These are phyloP conservation scores for Phoxinus dragarum DNA, from an alignment of 2,797 vertebrate species.

Conservation along the genomic window DNA sequence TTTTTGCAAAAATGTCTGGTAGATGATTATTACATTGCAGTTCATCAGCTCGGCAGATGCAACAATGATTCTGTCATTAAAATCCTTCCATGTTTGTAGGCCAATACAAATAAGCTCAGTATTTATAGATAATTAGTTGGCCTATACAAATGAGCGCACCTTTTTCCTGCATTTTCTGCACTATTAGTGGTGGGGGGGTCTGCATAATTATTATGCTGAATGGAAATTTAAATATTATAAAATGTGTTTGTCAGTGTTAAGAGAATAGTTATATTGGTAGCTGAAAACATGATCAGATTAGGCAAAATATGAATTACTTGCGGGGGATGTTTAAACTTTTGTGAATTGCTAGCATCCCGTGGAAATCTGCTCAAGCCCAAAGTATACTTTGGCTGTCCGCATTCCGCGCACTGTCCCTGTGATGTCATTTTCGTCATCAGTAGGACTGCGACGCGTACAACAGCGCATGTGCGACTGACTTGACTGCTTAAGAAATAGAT, in stretches of 20 bases:
- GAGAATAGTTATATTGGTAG: neutral
- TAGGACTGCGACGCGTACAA: neutral
- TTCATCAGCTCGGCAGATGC: neutral
- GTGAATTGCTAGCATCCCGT: conserved; percentile 4
- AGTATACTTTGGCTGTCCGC: neutral
- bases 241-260: neutral
- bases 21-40: neutral
- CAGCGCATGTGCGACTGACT: neutral
- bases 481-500: neutral
- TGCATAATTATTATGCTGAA: neutral
- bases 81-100: neutral
- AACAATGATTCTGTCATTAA: neutral
- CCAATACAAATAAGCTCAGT: neutral
- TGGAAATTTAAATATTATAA: neutral
- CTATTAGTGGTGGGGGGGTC: neutral
- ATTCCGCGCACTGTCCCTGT: neutral
- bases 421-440: neutral
- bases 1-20: neutral
- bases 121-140: neutral
- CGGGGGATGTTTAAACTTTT: neutral
- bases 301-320: neutral
- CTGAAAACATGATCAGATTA: neutral
- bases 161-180: conserved; percentile 16
- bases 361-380: neutral
- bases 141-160: neutral